Evolutionary conservation across 2,888 invertebrate genomes (phyloP), one percentile per base, ranked within the genome.

Genomic region (Craniophora ligustri): DNA sequence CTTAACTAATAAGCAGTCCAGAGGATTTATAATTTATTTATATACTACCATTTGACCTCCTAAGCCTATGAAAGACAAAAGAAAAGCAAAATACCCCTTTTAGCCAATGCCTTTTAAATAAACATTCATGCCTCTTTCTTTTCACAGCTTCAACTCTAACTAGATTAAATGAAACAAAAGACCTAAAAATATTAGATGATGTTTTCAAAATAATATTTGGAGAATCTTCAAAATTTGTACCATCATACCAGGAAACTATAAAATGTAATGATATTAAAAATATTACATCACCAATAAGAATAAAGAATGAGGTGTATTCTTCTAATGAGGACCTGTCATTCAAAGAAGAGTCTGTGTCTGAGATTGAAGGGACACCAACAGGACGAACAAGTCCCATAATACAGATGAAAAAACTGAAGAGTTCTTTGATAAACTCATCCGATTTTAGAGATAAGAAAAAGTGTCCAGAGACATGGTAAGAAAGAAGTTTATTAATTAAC

Each of bases 301-400:
- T 47, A 13, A 73, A 66, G 40, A 64, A 55, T 23, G 73, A 73
- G 41, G 10, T 42, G 3, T 30, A 59, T 6, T 66, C 70, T 10
- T 59, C 66, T 32, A 46, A 63, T 49, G 75, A 79, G 32, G 78
- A 85, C 53, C 49, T 67, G 2, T 75, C 71, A 0, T 55, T 62
- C 8, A 75, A 77, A 51, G 85, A 90, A 48, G 85, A 86, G 10
- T 88, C 89, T 0, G 19, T 85, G 1, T 84, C 84, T 2, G 91
- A 91, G 61, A 91, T 91, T 48, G 89, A 89, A 49, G 85, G 85
- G 0, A 90, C 91, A 0, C 89, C 91, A 0, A 85, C 85, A 0
- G 91, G 91, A 1, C 79, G 88, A 0, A 81, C 54, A 0, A 93
- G 93, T 60, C 93, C 93, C 6, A 88, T 93, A 44, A 86, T 93